Base-by-base conservation (phyloP, 2,888 invertebrate species). In the Cistogaster globosa region DNA sequence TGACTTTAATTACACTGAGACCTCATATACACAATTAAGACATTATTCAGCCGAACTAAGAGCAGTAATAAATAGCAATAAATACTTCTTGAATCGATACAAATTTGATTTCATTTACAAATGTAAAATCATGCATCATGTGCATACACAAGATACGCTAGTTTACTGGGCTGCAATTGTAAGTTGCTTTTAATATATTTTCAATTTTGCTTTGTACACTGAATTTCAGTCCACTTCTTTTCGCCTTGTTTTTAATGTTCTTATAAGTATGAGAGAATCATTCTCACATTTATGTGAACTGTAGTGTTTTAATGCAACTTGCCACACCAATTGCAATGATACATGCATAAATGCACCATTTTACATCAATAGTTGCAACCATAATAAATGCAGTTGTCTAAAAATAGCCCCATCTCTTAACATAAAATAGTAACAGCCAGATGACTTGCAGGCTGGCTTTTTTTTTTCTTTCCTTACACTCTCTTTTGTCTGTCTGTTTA, bases 341-440 rank as follows among this genome's bases (percentile, higher is more conserved):
- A 58, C 71, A 63, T 58, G 67, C 62, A 55, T 71, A 48, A 71
- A 71, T 79, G 71, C 79, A 72, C 38, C 68, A 81, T 48, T 74
- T 68, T 55, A 57, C 75, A 57, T 63, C 63, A 69, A 51, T 38
- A 38, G 48, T 22, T 57, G 79, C 57, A 58, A 16, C 68, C 58
- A 71, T 14, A 60, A 36, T 58, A 72, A 74, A 53, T 26, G 45
- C 58, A 18, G 18, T 84, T 77, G 32, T 68, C 77, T 81, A 84
- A 77, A 84, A 84, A 84, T 84, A 84, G 81, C 69, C 74, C 69
- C 74, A 57, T 67, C 16, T 78, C 48, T 80, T n/a, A 42, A 74
- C 74, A 78, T 78, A 78, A 84, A 84, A 74, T 84, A 84, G 84
- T 81, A 69, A 84, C 72, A 60, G 48, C 53, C 63, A 67, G 68